A percentile compares a stretch with the other conserved stretches of the same genome.
phyloP scores from a whole-genome alignment of 2,113 vertebrate species.

The Silurus glanis region DNA sequence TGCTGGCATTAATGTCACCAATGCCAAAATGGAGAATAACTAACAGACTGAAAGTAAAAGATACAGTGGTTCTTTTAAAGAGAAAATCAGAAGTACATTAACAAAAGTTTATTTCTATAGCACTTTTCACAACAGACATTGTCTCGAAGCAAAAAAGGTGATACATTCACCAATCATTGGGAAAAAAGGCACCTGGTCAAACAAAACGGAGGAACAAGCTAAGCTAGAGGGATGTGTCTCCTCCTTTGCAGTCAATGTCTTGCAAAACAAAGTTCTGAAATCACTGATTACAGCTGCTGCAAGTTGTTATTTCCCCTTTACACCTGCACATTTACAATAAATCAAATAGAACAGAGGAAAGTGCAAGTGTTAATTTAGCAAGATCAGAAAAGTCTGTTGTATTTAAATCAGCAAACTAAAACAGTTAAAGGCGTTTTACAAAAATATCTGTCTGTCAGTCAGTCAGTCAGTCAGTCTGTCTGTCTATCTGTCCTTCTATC shows the following conservation, averaged over 20 bases:
- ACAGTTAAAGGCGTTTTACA: not conserved
- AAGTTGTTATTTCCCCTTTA: slow-evolving; percentile 6
- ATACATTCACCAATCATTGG: not conserved
- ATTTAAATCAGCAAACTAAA: not conserved
- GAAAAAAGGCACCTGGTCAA: slow-evolving; percentile 20
- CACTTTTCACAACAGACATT: too few relatives aligned
- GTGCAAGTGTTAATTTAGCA: slow-evolving; percentile 19
- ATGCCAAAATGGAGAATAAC: not conserved
- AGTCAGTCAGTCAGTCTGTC: too few relatives aligned
- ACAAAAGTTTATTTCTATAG: not conserved
- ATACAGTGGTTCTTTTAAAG: not conserved
- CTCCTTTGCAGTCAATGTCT: slow-evolving; percentile 22
- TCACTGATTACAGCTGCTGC: not conserved
- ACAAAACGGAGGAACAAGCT: slow-evolving; percentile 15
- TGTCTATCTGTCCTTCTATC: too few relatives aligned
- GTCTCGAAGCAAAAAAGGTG: not conserved
- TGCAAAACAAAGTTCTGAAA: slow-evolving; percentile 28
- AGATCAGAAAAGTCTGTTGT: not conserved
- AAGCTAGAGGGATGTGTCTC: not conserved
- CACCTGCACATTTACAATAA: slow-evolving; percentile 13
- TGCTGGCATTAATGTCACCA: not conserved
- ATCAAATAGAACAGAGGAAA: slow-evolving; percentile 36
- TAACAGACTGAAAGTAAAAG: not conserved
- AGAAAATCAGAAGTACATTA: not conserved
- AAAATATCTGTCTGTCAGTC: too few relatives aligned